These are phyloP conservation scores for Rhyacophila evoluta DNA, from an alignment of 2,888 invertebrate species.

Conservation along the genomic window DNA sequence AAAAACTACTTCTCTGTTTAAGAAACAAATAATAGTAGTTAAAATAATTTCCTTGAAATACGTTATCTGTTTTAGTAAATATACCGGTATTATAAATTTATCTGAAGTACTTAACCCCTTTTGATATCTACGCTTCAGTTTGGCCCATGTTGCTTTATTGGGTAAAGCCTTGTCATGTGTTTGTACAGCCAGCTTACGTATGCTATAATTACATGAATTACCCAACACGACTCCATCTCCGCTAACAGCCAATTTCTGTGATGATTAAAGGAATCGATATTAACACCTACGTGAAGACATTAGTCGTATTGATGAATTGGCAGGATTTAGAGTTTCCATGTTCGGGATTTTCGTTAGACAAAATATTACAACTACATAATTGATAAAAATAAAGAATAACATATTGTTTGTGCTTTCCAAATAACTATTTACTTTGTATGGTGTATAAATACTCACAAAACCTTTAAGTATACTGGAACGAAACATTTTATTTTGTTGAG, in stretches of 20 bases:
- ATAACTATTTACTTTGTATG: too few relatives aligned
- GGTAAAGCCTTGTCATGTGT: background rate
- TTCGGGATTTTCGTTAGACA: background rate
- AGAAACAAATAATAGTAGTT: too few relatives aligned
- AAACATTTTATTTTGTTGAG: too few relatives aligned
- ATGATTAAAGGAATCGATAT: background rate
- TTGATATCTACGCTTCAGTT: background rate
- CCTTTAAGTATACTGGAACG: too few relatives aligned
- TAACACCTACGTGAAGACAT: background rate
- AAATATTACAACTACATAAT: too few relatives aligned
- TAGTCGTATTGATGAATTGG: background rate
- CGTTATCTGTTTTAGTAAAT: background rate
- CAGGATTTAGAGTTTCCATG: background rate
- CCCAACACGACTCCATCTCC: background rate
- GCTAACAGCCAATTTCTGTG: background rate
- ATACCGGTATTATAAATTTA: background rate
- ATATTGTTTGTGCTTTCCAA: too few relatives aligned
- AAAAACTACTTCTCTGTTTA: background rate
- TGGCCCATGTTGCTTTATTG: background rate
- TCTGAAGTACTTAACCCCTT: background rate
- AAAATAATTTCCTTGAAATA: background rate
- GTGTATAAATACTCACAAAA: too few relatives aligned
- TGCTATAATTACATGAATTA: background rate
- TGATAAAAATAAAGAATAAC: too few relatives aligned
- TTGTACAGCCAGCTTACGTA: background rate